Evolutionary conservation across 1,140 invertebrate genomes (phyloP).

Genomic region (Venustaconcha ellipsiformis): DNA sequence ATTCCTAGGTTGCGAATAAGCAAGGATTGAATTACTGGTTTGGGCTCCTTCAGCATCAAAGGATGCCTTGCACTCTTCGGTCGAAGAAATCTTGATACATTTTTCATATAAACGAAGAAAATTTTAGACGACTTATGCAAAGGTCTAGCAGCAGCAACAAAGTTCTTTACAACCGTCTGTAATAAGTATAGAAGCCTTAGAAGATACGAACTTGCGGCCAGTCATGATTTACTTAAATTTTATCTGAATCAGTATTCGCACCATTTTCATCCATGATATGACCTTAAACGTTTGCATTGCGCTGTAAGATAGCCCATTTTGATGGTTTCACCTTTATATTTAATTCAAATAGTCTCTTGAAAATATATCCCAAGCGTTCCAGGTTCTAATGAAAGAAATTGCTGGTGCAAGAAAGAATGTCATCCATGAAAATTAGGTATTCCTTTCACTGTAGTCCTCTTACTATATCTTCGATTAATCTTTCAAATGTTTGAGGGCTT

Average conservation of each 20-base stretch:
- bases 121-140: slow-evolving; percentile 5
- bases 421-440: slow-evolving; percentile 33
- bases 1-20: slow-evolving; percentile 3
- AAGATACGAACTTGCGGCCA: slow-evolving; percentile 37
- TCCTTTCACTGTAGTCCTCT: slow-evolving; percentile 23
- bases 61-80: background rate
- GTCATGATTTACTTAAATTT: slow-evolving; percentile 2
- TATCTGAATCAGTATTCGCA: slow-evolving; percentile 7
- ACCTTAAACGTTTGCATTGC: slow-evolving; percentile 19
- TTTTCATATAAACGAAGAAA: background rate
- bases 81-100: slow-evolving; percentile 8
- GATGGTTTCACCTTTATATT: slow-evolving; percentile 29
- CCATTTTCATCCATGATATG: background rate
- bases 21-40: slow-evolving; percentile 17
- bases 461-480: slow-evolving; percentile 28
- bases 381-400: slow-evolving; percentile 11
- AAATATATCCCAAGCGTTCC: slow-evolving; percentile 18
- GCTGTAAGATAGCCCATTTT: slow-evolving; percentile 36
- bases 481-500: slow-evolving; percentile 35
- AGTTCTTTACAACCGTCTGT: slow-evolving; percentile 22
- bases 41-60: no score
- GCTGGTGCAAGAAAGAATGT: slow-evolving; percentile 22
- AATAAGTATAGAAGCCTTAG: slow-evolving; percentile 22
- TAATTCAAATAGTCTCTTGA: slow-evolving; percentile 14
- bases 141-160: slow-evolving; percentile 24